Percentiles rank a stretch among this genome's conserved stretches.
Conservation (phyloP, 37 sponge, comb jelly and placozoan genomes). For the Ianthella basta region DNA sequence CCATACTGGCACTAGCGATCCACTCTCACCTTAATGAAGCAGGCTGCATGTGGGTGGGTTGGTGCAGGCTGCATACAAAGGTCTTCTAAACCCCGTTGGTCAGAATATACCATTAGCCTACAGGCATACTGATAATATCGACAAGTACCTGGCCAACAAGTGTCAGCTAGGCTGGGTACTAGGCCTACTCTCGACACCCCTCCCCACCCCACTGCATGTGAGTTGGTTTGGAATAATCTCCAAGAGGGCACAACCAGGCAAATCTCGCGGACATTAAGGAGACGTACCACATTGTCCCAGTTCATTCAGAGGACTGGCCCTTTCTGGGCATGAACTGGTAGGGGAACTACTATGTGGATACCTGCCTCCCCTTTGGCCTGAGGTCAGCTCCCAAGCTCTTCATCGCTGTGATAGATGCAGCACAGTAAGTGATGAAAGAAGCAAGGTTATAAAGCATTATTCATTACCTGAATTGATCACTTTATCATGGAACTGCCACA, state of each 20-base stretch:
- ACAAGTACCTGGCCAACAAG: too few species aligned
- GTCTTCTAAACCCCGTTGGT: too few species aligned
- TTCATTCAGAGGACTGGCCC: slow-evolving; percentile 46
- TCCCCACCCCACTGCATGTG: not conserved
- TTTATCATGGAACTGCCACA: not conserved
- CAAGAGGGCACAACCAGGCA: slow-evolving; percentile 18
- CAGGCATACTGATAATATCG: too few species aligned
- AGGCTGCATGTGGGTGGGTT: too few species aligned
- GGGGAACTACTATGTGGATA: slow-evolving; percentile 19
- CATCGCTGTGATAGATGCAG: slow-evolving; percentile 40
- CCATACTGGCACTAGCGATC: too few species aligned
- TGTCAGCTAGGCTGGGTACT: not conserved
- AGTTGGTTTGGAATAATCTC: slow-evolving; percentile 4
- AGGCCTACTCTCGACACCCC: not conserved
- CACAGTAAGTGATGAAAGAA: slow-evolving; percentile 13
- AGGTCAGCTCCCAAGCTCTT: slow-evolving; percentile 49
- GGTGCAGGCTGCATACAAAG: too few species aligned
- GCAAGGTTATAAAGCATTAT: slow-evolving; percentile 16
- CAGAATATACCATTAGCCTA: too few species aligned
- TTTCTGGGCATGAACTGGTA: slow-evolving; percentile 44
- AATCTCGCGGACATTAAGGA: slow-evolving; percentile 51
- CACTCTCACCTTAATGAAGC: too few species aligned
- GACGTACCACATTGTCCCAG: slow-evolving; percentile 46
- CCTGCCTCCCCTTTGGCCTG: slow-evolving; percentile 42
- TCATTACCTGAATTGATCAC: slow-evolving; percentile 47